A percentile compares a stretch with the other conserved stretches of the same genome.
These are phyloP conservation scores for Lanius collurio DNA, from an alignment of 2,113 vertebrate species.

Conservation along the genomic window DNA sequence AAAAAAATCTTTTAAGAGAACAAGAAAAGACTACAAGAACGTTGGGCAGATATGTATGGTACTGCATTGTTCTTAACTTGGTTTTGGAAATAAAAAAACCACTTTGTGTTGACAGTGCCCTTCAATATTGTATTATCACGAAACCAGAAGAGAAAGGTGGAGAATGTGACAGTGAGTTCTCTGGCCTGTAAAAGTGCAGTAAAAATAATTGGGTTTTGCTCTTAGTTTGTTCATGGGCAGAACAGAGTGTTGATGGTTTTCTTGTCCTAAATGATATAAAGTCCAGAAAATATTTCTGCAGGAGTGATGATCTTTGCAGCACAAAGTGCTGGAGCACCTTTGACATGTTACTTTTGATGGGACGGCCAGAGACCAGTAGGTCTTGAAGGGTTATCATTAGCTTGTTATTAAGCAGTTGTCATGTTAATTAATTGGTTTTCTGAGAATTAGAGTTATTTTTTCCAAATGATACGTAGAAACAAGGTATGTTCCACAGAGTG, in stretches of 20 bases:
- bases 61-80: neutral
- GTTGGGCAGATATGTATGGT: neutral
- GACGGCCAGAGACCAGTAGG: neutral
- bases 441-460: neutral
- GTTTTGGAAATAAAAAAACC: neutral
- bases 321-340: neutral
- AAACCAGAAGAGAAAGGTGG: neutral
- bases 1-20: neutral
- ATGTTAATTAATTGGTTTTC: neutral
- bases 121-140: neutral
- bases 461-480: neutral
- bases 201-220: neutral
- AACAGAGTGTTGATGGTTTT: neutral
- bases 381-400: neutral
- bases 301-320: neutral
- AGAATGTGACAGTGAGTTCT: neutral
- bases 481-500: neutral
- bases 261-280: neutral
- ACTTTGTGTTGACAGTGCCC: neutral
- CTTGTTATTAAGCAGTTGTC: neutral
- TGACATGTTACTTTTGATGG: neutral
- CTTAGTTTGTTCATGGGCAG: neutral
- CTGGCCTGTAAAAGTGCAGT: neutral
- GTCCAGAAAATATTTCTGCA: neutral
- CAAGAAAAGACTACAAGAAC: neutral